Base-by-base conservation (phyloP, 2,797 vertebrate species). In the Pantherophis alleghaniensis region DNA sequence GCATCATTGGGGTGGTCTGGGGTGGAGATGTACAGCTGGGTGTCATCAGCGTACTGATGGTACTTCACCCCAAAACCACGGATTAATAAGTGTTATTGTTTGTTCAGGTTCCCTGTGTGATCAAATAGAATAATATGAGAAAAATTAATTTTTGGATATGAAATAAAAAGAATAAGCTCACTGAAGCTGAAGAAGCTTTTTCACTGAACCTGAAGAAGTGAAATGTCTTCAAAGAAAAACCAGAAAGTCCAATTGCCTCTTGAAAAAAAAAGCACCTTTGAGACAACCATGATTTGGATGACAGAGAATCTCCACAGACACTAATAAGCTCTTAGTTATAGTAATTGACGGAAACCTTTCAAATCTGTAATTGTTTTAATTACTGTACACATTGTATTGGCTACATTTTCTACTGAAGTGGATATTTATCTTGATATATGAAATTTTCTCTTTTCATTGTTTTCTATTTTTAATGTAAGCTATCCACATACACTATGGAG, bases 291-390 rank as follows among this genome's bases (percentile, higher is more conserved):
- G 57, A 59, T 6, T 1, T 59, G 9, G 60, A 61, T 61, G 24
- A 61, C 60, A 26, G 60, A 61, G 24, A 61, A 61, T 61, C 24
- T 26, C 60, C 60, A 10, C 24, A 61, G 59, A 60, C 59, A 60
- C 59, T 60, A 60, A 24, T 60, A 24, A 24, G 7, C 59, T 60
- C 22, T 24, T 61, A 26, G 7, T 61, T 26, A 61, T 91, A 92
- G 92, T 94, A 92, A 94, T 91, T 96, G 96, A 96, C 93, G 26
- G 69, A 89, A 95, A 87, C 87, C 95, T 96, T 95, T 94, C 83
- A 96, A 93, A 86, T 96, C 95, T 94, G 93, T 92, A 93, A 91
- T 90, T 92, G 94, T 95, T 96, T 95, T 61, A 94, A 93, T 66
- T 92, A 86, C 89, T 91, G 87, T 90, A 89, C 94, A 94, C 53